Percentiles rank a stretch among this genome's conserved stretches.
Conservation (phyloP, 1,140 invertebrate species). For the Belonocnema kinseyi region DNA sequence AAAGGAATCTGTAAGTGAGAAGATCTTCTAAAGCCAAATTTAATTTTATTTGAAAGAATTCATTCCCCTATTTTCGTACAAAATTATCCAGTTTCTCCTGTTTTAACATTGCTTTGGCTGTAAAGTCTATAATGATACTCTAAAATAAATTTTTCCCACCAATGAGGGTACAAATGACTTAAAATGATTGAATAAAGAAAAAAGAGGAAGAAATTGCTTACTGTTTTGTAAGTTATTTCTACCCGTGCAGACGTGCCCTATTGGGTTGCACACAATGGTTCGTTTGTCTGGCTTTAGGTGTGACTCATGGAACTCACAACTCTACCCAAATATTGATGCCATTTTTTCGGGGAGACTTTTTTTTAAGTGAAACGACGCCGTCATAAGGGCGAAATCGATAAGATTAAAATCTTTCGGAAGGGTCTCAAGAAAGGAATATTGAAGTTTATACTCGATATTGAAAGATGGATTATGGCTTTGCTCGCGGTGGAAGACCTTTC, state of each 20-base stretch:
- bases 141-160: no score
- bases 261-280: constrained; percentile 1
- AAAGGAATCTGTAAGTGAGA: no score
- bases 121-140: no score
- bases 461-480: neutral
- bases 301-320: neutral
- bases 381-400: neutral
- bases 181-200: constrained; percentile 3
- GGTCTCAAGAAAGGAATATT: neutral
- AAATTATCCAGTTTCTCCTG: no score
- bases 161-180: neutral
- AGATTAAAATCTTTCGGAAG: neutral
- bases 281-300: constrained; percentile 11
- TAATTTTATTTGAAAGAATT: no score
- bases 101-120: no score
- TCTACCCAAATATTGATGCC: neutral
- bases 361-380: neutral
- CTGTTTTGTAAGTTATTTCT: neutral
- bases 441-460: neutral
- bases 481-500: neutral
- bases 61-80: no score
- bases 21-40: no score
- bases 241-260: constrained; percentile 1
- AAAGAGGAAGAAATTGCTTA: neutral
- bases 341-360: neutral